These are phyloP conservation scores for Catharus minimus DNA, from an alignment of 2,113 vertebrate species.

Conservation along the genomic window DNA sequence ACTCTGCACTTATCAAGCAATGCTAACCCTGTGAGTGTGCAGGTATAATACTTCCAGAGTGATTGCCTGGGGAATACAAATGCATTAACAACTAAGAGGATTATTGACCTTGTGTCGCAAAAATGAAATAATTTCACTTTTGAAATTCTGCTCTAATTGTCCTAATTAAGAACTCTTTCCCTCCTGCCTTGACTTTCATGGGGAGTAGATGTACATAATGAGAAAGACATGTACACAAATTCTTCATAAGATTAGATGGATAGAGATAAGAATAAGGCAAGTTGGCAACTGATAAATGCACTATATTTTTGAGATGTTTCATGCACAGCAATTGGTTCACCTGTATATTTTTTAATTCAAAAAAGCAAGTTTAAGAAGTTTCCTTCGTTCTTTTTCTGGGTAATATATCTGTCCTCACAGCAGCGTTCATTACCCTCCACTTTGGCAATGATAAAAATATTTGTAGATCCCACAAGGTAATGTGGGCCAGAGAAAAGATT, in stretches of 20 bases:
- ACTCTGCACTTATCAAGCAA: not conserved
- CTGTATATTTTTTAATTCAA: not conserved
- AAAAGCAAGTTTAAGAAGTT: not conserved
- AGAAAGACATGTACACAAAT: not conserved
- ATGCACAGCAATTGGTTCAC: not conserved
- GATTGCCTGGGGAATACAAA: not conserved
- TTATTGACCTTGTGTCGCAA: conserved; percentile 23
- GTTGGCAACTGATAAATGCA: fast-evolving
- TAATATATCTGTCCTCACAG: not conserved
- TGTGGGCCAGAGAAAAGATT: not conserved
- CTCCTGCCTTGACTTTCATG: not conserved
- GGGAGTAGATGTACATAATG: not conserved
- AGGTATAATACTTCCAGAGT: not conserved
- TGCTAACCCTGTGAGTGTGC: not conserved
- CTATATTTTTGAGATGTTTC: not conserved
- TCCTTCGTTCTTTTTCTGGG: not conserved
- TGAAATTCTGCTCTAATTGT: conserved; percentile 7
- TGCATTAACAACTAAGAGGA: conserved; percentile 26
- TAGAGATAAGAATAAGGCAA: not conserved
- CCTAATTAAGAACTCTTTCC: conserved; percentile 11
- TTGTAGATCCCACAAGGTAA: not conserved
- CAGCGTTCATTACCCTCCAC: not conserved
- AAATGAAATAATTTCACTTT: conserved; percentile 17
- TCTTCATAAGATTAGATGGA: not conserved
- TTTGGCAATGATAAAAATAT: not conserved